Evolutionary conservation across 2,797 vertebrate species (phyloP).

Genomic region (Melanotaenia nigrans): DNA sequence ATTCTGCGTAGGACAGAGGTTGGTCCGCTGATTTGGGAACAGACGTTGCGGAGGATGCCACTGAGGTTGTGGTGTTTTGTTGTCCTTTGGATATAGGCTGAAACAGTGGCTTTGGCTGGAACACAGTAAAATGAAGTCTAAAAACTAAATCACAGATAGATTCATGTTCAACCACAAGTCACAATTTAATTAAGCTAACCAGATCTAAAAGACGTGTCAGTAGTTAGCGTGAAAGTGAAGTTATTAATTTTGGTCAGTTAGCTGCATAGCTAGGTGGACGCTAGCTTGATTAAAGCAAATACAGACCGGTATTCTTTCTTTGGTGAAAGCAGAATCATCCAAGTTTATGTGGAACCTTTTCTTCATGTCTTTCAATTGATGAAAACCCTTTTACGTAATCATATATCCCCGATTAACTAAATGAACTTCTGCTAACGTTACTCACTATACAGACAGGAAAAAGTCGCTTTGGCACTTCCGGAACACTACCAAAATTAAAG

Average conservation of each 20-base stretch:
- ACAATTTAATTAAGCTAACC: not conserved
- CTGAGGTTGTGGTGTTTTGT: constrained; percentile 21
- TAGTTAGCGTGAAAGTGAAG: not conserved
- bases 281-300: not conserved
- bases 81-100: constrained; percentile 66
- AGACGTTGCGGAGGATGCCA: constrained; percentile 22
- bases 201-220: not conserved
- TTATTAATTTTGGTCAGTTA: not conserved
- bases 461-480: not conserved
- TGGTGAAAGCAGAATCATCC: constrained; percentile 80
- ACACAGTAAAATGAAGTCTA: constrained; percentile 6
- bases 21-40: constrained; percentile 35
- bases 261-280: not conserved
- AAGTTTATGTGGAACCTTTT: constrained; percentile 82
- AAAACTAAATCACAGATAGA: not conserved
- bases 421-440: not conserved
- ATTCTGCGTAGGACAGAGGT: constrained; percentile 81
- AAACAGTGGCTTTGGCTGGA: constrained; percentile 80
- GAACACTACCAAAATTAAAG: constrained; percentile 14
- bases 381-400: not conserved
- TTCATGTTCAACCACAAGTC: not conserved
- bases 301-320: constrained; percentile 80
- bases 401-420: not conserved
- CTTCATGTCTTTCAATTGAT: constrained; percentile 53
- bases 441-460: not conserved